Percentiles rank a stretch among this genome's conserved stretches.
These are phyloP conservation scores for Siderastrea radians DNA, from an alignment of 92 coral and sea anemone species.

Conservation along the genomic window DNA sequence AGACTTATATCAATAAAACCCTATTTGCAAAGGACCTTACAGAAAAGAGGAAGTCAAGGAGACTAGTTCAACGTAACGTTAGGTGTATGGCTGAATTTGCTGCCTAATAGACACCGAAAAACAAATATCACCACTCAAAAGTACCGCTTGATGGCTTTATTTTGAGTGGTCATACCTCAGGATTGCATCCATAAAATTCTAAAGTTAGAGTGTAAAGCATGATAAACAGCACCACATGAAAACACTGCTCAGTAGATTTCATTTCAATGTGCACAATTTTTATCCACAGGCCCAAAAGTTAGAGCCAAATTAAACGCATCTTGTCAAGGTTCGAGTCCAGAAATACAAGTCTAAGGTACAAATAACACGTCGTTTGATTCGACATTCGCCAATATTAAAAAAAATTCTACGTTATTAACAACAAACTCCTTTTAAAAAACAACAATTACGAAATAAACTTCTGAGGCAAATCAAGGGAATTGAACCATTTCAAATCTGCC, in stretches of 20 bases:
- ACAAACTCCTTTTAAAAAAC: neutral
- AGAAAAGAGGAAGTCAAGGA: neutral
- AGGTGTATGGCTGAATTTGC: neutral
- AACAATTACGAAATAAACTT: neutral
- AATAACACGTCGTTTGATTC: neutral
- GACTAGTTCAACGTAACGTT: neutral
- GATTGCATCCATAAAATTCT: neutral
- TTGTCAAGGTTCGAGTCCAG: neutral
- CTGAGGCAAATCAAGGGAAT: neutral
- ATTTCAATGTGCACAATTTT: neutral
- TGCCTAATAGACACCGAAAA: neutral
- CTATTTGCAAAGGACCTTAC: neutral
- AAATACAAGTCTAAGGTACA: neutral
- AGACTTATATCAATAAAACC: neutral
- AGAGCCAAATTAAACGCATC: neutral
- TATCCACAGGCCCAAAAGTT: neutral
- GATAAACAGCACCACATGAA: neutral
- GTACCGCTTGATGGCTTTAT: neutral
- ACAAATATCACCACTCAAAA: slow-evolving; percentile 10
- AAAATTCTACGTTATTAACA: neutral
- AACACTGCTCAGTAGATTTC: neutral
- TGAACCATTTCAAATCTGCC: neutral
- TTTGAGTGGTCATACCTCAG: neutral
- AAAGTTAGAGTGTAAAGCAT: neutral
- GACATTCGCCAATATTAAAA: neutral